These are phyloP conservation scores for Nasalis larvatus DNA, from an alignment of 2,113 vertebrate genomes.

Conservation along the genomic window DNA sequence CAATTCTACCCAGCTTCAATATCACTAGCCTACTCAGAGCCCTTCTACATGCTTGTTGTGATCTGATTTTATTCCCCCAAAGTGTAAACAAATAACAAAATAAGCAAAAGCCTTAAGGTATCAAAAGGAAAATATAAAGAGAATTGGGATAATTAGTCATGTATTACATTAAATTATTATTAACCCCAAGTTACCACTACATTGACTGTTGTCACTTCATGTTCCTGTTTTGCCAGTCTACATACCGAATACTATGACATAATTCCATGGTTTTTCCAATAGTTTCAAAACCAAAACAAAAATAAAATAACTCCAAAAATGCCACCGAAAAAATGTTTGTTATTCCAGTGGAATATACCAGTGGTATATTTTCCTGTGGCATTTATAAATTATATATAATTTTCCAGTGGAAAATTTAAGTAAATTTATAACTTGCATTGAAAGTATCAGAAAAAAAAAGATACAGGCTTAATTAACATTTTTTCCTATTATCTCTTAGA, in stretches of 20 bases:
- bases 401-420: not conserved
- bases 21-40: not conserved
- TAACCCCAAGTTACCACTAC: not conserved
- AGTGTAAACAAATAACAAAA: conserved; percentile 7
- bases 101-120: not conserved
- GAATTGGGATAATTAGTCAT: not conserved
- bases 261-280: not conserved
- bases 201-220: not conserved
- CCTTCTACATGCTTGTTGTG: not conserved
- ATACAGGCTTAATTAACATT: not conserved
- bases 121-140: not conserved
- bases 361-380: too few relatives aligned
- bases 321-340: not conserved
- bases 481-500: not conserved
- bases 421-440: not conserved
- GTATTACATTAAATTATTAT: not conserved
- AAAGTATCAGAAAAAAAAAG: not conserved
- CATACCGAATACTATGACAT: not conserved
- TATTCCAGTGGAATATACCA: too few relatives aligned
- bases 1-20: not conserved
- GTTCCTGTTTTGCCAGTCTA: not conserved
- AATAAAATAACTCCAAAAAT: not conserved
- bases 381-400: too few relatives aligned
- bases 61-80: not conserved
- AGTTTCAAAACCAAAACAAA: conserved; percentile 32